These are phyloP conservation scores for Lycaon pictus DNA, from an alignment of 2,113 vertebrate species.

Conservation along the genomic window DNA sequence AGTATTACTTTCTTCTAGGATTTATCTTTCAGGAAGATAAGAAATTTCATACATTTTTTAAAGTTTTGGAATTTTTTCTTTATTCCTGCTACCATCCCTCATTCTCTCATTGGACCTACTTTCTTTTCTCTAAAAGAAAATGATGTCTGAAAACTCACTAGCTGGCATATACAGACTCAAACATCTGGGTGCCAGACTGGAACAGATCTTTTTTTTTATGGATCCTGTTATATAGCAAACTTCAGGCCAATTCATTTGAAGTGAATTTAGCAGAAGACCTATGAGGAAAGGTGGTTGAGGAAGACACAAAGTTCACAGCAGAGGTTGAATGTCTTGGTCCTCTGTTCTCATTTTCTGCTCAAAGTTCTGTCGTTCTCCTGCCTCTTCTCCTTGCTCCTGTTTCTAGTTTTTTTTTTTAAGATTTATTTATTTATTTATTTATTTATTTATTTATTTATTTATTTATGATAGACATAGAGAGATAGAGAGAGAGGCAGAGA, in stretches of 20 bases:
- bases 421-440: too few relatives aligned
- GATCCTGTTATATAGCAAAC: slow-evolving; percentile 19
- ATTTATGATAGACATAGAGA: too few relatives aligned
- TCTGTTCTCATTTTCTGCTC: not conserved
- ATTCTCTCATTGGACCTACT: not conserved
- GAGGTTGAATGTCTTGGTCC: not conserved
- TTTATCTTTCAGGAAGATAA: slow-evolving; percentile 8
- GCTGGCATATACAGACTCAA: not conserved
- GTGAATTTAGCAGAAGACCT: not conserved
- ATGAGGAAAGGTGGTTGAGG: not conserved
- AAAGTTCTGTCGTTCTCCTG: not conserved
- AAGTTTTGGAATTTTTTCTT: slow-evolving; percentile 28
- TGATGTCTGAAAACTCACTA: not conserved
- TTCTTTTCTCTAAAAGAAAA: slow-evolving; percentile 30
- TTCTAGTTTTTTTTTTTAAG: not conserved
- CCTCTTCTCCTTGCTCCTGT: not conserved
- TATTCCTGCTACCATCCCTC: slow-evolving; percentile 9
- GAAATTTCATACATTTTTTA: not conserved
- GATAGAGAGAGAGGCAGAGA: too few relatives aligned
- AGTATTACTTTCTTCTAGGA: slow-evolving; percentile 26
- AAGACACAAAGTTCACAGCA: not conserved
- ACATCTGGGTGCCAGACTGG: slow-evolving; percentile 66
- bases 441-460: too few relatives aligned
- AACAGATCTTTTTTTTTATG: not conserved
- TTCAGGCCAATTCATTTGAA: slow-evolving; percentile 19